phyloP scores from a whole-genome alignment of 2,888 invertebrate genomes.

The Scotopteryx bipunctaria region DNA sequence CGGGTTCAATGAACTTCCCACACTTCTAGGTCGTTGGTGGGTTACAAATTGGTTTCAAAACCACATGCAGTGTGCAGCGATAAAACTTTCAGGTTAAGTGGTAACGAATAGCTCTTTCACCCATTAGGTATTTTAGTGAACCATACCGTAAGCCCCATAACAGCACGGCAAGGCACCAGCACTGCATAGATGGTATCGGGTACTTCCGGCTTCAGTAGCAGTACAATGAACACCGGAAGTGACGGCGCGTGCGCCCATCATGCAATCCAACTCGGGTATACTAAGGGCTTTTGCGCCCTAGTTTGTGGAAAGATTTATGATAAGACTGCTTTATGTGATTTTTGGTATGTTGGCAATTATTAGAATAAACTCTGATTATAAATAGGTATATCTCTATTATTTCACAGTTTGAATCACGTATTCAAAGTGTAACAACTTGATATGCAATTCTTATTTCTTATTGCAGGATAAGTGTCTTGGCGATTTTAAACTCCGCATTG shows the following conservation, averaged over 20 bases:
- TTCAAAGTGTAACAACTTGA: too few species aligned
- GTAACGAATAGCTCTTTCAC: conserved; percentile 33
- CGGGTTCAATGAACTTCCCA: conserved; percentile 15
- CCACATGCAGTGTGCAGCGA: conserved; percentile 24
- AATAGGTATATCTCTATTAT: background rate
- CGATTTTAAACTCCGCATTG: too few species aligned
- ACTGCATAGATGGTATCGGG: conserved; percentile 62
- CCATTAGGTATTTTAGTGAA: conserved; percentile 40
- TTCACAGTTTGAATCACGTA: too few species aligned
- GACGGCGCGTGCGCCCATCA: conserved; percentile 69
- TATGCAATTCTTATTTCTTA: too few species aligned
- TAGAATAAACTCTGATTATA: background rate
- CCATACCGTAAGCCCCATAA: conserved; percentile 35
- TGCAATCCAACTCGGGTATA: conserved; percentile 46
- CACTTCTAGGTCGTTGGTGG: conserved; percentile 3
- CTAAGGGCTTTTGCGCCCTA: conserved; percentile 22
- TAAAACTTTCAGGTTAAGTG: conserved; percentile 35
- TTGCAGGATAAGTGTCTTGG: too few species aligned
- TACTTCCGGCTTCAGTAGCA: conserved; percentile 56
- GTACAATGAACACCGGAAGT: conserved; percentile 67
- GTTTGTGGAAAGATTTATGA: conserved; percentile 28
- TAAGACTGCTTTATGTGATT: conserved; percentile 9
- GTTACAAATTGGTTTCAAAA: conserved; percentile 23
- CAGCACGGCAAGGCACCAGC: conserved; percentile 31
- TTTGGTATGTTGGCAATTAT: background rate